Conservation (phyloP, 2,797 vertebrate species). For the Oreochromis grahami region DNA sequence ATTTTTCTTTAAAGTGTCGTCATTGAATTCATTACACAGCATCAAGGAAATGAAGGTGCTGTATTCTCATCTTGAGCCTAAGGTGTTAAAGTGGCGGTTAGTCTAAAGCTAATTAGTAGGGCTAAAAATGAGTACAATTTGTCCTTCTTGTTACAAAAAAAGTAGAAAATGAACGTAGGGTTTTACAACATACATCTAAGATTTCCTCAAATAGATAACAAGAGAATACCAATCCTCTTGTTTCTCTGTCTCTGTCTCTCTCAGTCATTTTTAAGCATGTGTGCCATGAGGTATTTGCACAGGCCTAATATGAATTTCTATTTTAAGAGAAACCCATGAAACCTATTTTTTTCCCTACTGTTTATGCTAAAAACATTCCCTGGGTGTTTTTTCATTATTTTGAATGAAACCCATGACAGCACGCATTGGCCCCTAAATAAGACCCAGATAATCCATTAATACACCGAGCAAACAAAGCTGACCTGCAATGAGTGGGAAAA, state of each 20-base stretch:
- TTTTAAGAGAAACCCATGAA: neutral
- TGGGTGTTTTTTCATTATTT: neutral
- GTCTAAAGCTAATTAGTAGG: neutral
- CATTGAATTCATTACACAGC: neutral
- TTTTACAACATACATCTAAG: neutral
- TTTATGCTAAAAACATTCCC: neutral
- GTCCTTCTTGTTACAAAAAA: no score
- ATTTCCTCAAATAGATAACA: neutral
- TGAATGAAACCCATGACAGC: neutral
- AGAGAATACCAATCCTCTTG: neutral
- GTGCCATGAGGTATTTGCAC: neutral
- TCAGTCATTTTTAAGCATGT: neutral
- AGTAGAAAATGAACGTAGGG: neutral
- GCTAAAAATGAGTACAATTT: no score
- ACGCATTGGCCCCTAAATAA: constrained; percentile 23
- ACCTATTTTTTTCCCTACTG: neutral
- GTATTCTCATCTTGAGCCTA: neutral
- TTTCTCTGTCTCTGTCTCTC: neutral
- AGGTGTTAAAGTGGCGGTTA: neutral
- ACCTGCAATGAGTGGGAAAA: neutral
- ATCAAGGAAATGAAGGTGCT: neutral
- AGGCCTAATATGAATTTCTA: neutral
- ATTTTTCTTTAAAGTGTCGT: neutral
- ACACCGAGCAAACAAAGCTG: constrained; percentile 19
- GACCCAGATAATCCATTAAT: constrained; percentile 7